These are phyloP conservation scores for Eolophus roseicapilla DNA, from an alignment of 2,113 vertebrate genomes.

Conservation along the genomic window DNA sequence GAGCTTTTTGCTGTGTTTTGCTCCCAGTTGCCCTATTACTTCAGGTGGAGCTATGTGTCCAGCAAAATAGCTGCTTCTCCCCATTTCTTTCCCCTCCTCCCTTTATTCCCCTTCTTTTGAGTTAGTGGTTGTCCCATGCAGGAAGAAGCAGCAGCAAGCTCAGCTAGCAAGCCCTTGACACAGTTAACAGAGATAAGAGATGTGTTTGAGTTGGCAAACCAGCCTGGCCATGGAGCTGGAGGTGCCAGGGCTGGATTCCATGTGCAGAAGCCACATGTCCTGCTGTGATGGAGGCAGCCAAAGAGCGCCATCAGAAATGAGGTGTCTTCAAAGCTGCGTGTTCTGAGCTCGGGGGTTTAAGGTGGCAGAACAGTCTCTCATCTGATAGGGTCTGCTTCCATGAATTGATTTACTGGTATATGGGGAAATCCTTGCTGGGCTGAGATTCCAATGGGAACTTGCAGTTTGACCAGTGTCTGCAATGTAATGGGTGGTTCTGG, in stretches of 20 bases:
- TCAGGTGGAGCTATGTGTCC: not conserved
- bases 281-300: not conserved
- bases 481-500: not conserved
- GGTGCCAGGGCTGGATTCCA: not conserved
- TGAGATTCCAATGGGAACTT: not conserved
- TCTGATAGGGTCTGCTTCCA: not conserved
- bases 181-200: not conserved
- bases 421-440: not conserved
- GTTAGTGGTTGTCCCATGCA: not conserved
- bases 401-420: not conserved
- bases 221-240: not conserved
- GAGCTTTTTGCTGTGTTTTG: not conserved
- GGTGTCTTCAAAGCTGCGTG: not conserved
- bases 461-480: not conserved
- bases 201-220: not conserved
- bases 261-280: not conserved
- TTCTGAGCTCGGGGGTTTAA: not conserved
- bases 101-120: not conserved
- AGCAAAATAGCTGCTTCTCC: not conserved
- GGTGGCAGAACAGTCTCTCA: not conserved
- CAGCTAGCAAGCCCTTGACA: rapidly evolving
- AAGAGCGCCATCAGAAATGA: not conserved
- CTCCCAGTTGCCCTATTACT: not conserved
- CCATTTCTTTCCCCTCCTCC: not conserved
- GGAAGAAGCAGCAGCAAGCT: not conserved